Conservation (phyloP, 2,113 vertebrate genomes). For the Phrynosoma blainvillii region DNA sequence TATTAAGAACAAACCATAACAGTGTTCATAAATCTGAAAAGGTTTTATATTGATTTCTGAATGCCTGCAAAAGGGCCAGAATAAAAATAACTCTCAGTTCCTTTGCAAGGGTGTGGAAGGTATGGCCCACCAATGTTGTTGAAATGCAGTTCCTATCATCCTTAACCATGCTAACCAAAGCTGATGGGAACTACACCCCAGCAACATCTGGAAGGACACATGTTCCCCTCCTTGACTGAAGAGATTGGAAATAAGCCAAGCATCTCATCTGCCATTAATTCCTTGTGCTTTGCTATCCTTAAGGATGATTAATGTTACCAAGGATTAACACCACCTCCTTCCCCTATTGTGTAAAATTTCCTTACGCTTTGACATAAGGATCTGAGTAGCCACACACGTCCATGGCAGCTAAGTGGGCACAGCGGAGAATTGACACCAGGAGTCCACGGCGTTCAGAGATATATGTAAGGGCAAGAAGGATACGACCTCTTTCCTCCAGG, state of each 20-base stretch:
- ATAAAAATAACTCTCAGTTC: too few relatives aligned
- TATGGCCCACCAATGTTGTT: too few relatives aligned
- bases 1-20: background rate
- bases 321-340: background rate
- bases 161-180: too few relatives aligned
- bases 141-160: too few relatives aligned
- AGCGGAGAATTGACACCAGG: constrained; percentile 84
- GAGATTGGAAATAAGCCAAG: background rate
- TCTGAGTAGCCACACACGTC: constrained; percentile 90
- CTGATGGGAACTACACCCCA: too few relatives aligned
- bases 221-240: background rate
- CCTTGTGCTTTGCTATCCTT: background rate
- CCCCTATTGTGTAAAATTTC: background rate
- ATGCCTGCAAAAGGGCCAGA: background rate
- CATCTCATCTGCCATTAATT: background rate
- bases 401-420: constrained; percentile 89
- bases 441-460: constrained; percentile 72
- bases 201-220: too few relatives aligned
- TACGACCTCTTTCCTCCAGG: constrained; percentile 85
- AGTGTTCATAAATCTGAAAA: background rate
- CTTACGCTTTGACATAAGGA: constrained; percentile 90
- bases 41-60: background rate
- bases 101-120: too few relatives aligned
- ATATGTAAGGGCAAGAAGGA: constrained; percentile 84
- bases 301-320: background rate